Conservation (phyloP, 2,797 vertebrate genomes). For the Anableps anableps region DNA sequence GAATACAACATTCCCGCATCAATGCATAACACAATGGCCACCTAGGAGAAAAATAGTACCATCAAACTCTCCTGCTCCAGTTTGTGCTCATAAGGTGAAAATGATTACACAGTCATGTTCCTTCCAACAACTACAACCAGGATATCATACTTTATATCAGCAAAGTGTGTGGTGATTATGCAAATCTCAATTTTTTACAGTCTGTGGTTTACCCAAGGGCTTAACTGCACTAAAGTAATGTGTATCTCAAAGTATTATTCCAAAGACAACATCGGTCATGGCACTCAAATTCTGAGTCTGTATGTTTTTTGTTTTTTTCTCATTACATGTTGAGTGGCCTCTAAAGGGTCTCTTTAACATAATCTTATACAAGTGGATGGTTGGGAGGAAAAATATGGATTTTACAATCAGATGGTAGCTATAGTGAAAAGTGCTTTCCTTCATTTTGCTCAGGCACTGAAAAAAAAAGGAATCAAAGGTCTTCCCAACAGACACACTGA, state of each 20-base stretch:
- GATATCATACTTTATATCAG: too few species aligned
- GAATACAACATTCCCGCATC: too few species aligned
- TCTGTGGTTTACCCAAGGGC: too few species aligned
- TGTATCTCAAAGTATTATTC: not conserved
- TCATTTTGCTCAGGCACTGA: not conserved
- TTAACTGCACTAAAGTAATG: not conserved
- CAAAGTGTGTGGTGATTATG: too few species aligned
- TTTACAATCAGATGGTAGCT: not conserved
- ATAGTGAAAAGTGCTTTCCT: not conserved
- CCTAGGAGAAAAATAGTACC: too few species aligned
- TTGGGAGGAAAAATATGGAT: not conserved
- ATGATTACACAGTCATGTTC: too few species aligned
- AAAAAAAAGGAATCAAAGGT: not conserved
- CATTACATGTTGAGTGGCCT: not conserved
- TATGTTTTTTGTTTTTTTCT: not conserved
- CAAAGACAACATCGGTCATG: too few species aligned
- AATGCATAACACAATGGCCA: too few species aligned
- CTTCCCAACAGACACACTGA: not conserved
- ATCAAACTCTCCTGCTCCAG: too few species aligned
- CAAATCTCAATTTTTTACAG: too few species aligned
- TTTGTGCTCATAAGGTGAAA: too few species aligned
- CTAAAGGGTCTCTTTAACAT: not conserved
- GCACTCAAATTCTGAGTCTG: not conserved
- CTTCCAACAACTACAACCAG: too few species aligned
- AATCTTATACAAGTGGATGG: not conserved